Evolutionary conservation across 2,113 vertebrate species (phyloP), one percentile per base, ranked within the genome.

Genomic region (Centrocercus urophasianus): DNA sequence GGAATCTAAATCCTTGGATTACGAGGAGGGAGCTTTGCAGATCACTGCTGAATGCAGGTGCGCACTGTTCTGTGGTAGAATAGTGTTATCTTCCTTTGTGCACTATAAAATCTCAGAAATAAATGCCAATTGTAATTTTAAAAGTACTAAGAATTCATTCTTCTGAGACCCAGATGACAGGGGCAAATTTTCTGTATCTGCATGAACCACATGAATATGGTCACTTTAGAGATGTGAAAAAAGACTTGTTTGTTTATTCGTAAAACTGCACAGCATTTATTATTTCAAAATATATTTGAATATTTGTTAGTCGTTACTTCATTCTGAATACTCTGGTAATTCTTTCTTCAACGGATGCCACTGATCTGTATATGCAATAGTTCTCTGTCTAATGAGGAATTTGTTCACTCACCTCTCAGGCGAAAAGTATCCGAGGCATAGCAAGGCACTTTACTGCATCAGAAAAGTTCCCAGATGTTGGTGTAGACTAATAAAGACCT

Each of bases 141-240:
- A 86, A 96, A 96, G 83, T 86, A 81, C 91, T 91, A 93, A 96
- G 93, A 93, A 96, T 97, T 96, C 81, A 89, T 97, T 96, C 95
- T 86, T 87, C 86, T 95, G 28, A 25, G 79, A 38, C 86, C 38
- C 48, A 89, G 47, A 54, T 95, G 95, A 97, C 91, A 96, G 89
- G 88, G 90, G 84, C 43, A 34, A 96, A 95, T 96, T 94, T 95
- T 93, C 90, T 92, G 13, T 38, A 78, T 93, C 95, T 96, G 93
- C 94, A 96, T 94, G 95, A 96, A 97, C 97, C 96, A 96, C 73
- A 88, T 95, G 95, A 97, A 93, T 88, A 92, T 77, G 94, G 86
- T 96, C 78, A 70, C 75, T 52, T 60, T 66, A 74, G 86, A 95
- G 91, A 95, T 93, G 89, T 84, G 80, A 82, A 85, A 90, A 87